A percentile compares a stretch with the other conserved stretches of the same genome.
These are phyloP conservation scores for Echinometra lucunter DNA, from an alignment of 53 echinoderm and acorn worm species.

Conservation along the genomic window DNA sequence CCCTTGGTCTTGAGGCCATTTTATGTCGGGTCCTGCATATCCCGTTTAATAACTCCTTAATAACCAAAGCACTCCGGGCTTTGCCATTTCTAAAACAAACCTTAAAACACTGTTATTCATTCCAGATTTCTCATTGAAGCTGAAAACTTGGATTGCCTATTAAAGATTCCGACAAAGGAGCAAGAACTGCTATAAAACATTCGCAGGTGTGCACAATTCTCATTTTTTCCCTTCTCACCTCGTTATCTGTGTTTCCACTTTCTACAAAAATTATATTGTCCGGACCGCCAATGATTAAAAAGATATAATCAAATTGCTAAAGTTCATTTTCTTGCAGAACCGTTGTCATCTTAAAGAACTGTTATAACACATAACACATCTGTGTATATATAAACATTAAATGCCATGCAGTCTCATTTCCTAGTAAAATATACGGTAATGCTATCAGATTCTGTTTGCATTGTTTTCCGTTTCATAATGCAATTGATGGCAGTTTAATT, in stretches of 20 bases:
- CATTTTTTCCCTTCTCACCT: background rate
- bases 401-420: background rate
- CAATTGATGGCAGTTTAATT: slow-evolving; percentile 5
- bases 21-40: background rate
- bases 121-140: background rate
- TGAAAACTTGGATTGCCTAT: background rate
- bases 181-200: no score
- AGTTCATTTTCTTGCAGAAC: background rate
- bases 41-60: background rate
- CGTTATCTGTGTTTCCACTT: background rate
- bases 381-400: background rate
- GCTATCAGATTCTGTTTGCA: background rate
- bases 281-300: background rate
- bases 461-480: background rate
- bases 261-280: background rate
- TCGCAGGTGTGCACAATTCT: background rate
- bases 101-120: no score
- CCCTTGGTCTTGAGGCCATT: background rate
- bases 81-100: no score
- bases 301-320: background rate
- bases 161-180: background rate
- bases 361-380: background rate
- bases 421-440: background rate
- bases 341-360: background rate
- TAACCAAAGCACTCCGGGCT: background rate